A percentile compares a stretch with the other conserved stretches of the same genome.
Evolutionary conservation across 1,140 invertebrate genomes (phyloP).

Genomic region (Temnothorax nylanderi): DNA sequence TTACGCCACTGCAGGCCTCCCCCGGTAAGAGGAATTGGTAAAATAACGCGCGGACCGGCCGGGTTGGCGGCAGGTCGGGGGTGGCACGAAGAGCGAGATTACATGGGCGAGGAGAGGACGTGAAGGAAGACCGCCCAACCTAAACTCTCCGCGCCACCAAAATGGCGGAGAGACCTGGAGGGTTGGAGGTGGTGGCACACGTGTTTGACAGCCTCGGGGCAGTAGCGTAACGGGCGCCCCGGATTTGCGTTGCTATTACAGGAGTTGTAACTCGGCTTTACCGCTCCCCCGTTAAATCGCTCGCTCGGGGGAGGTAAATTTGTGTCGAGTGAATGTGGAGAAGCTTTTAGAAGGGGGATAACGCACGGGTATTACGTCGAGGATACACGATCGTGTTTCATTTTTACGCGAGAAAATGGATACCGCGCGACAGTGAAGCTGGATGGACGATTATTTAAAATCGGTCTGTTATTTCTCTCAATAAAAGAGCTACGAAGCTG

Average conservation of each 20-base stretch:
- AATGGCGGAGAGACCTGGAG: slow-evolving; percentile 69
- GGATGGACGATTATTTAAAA: slow-evolving; percentile 14
- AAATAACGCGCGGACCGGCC: slow-evolving; percentile 54
- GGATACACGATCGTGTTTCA: not conserved
- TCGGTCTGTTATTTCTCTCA: not conserved
- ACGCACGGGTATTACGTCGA: not conserved
- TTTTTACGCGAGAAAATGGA: slow-evolving; percentile 10
- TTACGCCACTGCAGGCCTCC: slow-evolving; percentile 46
- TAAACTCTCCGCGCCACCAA: slow-evolving; percentile 60
- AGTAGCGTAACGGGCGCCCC: slow-evolving; percentile 63
- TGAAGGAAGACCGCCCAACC: slow-evolving; percentile 56
- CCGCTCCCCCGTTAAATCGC: slow-evolving; percentile 2
- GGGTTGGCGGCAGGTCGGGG: not conserved
- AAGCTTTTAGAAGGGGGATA: slow-evolving; percentile 14
- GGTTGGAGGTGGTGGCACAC: slow-evolving; percentile 68
- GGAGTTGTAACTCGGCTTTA: slow-evolving; percentile 40
- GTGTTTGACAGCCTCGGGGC: slow-evolving; percentile 67
- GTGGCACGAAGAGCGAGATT: slow-evolving; percentile 67
- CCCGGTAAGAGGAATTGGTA: slow-evolving; percentile 49
- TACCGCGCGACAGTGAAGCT: not conserved
- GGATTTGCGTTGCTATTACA: slow-evolving; percentile 45
- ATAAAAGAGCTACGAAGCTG: not conserved
- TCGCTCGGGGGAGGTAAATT: not conserved
- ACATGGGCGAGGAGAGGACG: slow-evolving; percentile 61
- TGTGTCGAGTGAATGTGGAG: not conserved